phyloP scores from a whole-genome alignment of 2,113 vertebrate genomes.

The Laticauda laticaudata region DNA sequence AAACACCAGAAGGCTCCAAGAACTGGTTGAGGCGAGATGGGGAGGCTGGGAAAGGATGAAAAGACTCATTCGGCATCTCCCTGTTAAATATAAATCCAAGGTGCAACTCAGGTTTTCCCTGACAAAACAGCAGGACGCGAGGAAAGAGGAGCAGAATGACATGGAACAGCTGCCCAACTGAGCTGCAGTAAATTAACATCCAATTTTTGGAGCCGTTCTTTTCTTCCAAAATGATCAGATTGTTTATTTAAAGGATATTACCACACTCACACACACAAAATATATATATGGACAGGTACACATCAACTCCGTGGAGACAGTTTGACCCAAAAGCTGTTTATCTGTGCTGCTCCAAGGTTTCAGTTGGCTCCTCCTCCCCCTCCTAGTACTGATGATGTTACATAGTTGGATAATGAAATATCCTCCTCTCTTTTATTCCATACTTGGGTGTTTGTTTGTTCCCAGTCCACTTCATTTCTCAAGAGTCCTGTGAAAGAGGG shows the following conservation, averaged over 20 bases:
- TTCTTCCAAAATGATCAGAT: neutral
- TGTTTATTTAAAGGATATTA: neutral
- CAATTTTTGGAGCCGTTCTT: slow-evolving; percentile 42
- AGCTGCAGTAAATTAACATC: slow-evolving; percentile 39
- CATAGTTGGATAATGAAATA: no score
- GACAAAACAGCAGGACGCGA: slow-evolving; percentile 53
- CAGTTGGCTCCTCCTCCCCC: neutral
- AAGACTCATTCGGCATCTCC: neutral
- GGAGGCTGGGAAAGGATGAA: slow-evolving; percentile 38
- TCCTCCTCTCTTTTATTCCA: neutral
- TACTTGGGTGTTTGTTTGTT: neutral
- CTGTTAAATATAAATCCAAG: slow-evolving; percentile 48
- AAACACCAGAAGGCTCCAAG: neutral
- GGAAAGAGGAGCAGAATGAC: slow-evolving; percentile 61
- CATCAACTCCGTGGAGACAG: neutral
- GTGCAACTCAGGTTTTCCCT: slow-evolving; percentile 54
- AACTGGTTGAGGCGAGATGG: neutral
- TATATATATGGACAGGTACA: neutral
- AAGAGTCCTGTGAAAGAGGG: neutral
- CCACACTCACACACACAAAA: neutral
- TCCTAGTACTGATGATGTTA: no score
- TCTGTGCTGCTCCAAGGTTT: neutral
- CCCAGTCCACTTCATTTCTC: neutral
- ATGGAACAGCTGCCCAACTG: slow-evolving; percentile 56
- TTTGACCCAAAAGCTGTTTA: neutral